Conservation (phyloP, 2,888 invertebrate genomes). For the Stratiomys singularior region DNA sequence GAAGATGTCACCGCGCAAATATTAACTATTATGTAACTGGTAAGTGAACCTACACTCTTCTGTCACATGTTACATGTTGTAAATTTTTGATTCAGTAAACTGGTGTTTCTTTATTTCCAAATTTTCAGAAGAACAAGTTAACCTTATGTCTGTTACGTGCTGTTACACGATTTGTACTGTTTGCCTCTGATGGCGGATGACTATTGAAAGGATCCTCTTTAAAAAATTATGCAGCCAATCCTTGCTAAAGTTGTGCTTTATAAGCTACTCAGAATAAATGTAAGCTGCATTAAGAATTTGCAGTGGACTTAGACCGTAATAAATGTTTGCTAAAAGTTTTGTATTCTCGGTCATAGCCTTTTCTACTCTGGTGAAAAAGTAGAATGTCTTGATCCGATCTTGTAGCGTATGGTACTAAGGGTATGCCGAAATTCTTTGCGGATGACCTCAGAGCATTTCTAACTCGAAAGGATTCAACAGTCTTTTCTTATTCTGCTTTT, state of each 20-base stretch:
- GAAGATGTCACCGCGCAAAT: neutral
- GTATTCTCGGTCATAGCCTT: neutral
- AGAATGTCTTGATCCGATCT: neutral
- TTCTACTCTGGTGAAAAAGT: neutral
- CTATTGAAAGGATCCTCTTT: neutral
- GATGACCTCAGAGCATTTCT: neutral
- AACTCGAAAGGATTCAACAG: neutral
- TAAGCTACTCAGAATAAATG: neutral
- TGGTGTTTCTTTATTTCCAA: neutral
- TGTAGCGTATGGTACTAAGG: neutral
- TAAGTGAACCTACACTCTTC: neutral
- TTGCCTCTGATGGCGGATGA: neutral
- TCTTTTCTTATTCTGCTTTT: neutral
- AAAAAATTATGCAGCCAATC: neutral
- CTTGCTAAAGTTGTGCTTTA: neutral
- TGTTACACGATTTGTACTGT: neutral
- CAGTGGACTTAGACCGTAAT: neutral
- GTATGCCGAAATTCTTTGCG: neutral
- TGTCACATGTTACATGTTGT: neutral
- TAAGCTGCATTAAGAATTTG: constrained; percentile 1
- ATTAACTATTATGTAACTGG: neutral
- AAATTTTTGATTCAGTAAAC: neutral
- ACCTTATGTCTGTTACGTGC: neutral
- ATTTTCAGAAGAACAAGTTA: neutral
- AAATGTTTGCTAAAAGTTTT: neutral